Evolutionary conservation across 2,797 vertebrate species (phyloP).

Genomic region (Hydrolagus colliei): DNA sequence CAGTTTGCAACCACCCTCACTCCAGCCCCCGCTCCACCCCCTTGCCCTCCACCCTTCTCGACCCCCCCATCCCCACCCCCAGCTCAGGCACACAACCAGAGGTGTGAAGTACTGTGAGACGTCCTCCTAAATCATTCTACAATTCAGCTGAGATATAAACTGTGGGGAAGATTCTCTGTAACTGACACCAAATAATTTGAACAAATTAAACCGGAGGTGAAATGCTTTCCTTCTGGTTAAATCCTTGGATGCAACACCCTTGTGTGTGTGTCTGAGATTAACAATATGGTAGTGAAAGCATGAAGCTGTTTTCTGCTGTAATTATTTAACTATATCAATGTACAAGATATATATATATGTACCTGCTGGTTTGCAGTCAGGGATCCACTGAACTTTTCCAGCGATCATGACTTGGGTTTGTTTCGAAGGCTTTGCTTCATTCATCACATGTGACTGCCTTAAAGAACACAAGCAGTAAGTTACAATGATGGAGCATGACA

Average conservation of each 20-base stretch:
- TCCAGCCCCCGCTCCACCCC: too few species aligned
- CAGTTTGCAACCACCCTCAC: too few species aligned
- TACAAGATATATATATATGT: too few species aligned
- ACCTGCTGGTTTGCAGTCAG: conserved; percentile 24
- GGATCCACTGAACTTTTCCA: conserved; percentile 27
- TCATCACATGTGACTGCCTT: conserved; percentile 56
- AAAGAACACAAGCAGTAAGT: conserved; percentile 69
- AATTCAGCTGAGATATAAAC: too few species aligned
- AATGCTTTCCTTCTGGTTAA: conserved; percentile 45
- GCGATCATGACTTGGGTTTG: conserved; percentile 20
- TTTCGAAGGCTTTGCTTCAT: conserved; percentile 27
- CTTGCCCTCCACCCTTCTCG: too few species aligned
- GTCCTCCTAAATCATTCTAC: too few species aligned
- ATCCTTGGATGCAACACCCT: background rate
- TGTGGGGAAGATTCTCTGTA: too few species aligned
- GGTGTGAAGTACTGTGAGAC: too few species aligned
- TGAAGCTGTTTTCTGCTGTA: conserved; percentile 26
- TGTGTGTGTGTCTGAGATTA: conserved; percentile 13
- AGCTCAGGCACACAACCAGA: too few species aligned
- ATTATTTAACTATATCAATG: background rate
- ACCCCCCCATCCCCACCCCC: too few species aligned
- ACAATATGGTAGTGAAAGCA: conserved; percentile 11
- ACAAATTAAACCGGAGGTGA: conserved; percentile 40
- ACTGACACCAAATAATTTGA: too few species aligned
- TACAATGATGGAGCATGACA: conserved; percentile 79